Evolutionary conservation across 2,888 invertebrate species (phyloP), one percentile per base, ranked within the genome.

Genomic region (Eupithecia vulgata): DNA sequence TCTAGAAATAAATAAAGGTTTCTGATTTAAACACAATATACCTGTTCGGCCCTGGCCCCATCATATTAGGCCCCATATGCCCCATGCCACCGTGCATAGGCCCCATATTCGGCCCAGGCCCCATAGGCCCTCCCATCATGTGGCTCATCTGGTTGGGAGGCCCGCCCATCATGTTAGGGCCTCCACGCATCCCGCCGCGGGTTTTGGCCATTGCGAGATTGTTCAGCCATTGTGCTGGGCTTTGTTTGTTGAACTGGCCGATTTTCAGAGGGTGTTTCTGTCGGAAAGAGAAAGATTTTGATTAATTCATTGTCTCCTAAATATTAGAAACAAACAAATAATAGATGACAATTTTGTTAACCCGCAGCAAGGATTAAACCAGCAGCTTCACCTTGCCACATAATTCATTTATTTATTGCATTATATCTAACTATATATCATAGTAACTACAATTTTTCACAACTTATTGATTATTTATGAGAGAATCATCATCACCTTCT

Each of bases 211-310:
- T 96, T 65, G 96, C 96, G 68, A 97, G 94, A 85, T 96, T 97
- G 87, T 97, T 97, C 57, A 97, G 91, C 97, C 97, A 97, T 85
- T 97, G 97, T 35, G 97, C 96, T 68, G 97, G 96, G 85, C 97
- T 97, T 86, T 97, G 98, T 83, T 97, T 96, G 88, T 96, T 97
- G 89, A 98, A 97, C 87, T 98, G 98, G 71, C 97, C 97, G 89
- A 97, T 96, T 95, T 98, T 98, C 82, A 98, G 95, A 5, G 98
- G 98, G 91, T 98, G 97, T 95, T 98, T 98, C 96, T 97, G 95
- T 74, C 6, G 40, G 21, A 7, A 95, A 95, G 83, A 85, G 34
- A 5, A 6, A 35, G 21, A n/a, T n/a, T 21, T 57, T 30, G 13
- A 40, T 21, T n/a, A n/a, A 40, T 48, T 45, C 42, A 17, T 1